Evolutionary conservation across 2,888 invertebrate species (phyloP), one percentile per base, ranked within the genome.

Genomic region (Lapara coniferarum): DNA sequence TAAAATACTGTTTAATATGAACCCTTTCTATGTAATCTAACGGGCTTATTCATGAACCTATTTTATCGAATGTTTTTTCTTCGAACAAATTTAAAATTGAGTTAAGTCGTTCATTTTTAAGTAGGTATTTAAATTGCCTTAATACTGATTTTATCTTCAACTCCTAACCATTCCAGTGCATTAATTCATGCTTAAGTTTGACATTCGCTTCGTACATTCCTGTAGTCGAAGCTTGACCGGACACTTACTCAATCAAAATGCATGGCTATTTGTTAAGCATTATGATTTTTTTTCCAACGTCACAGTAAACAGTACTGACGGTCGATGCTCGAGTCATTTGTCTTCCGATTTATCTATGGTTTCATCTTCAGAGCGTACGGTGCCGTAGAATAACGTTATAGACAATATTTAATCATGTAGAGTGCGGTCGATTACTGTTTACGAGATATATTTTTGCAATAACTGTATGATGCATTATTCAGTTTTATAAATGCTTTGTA

Each of bases 191-290:
- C 5, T 49, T 7, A 16, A 13, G 19, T 19, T 46, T 46, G 7
- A 63, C n/a, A 19, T 56, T 51, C 13, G 16, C 59, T 63, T 63
- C 63, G 49, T 63, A 49, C 46, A 63, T 63, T 49, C 49, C 63
- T 49, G 49, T 46, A 46, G 44, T 46, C 63, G 12, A 25, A 57
- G 4, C 10, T 16, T 16, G 53, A 55, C 16, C 16, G 6, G 12
- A 49, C 25, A 63, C 49, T 49, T 63, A 12, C 49, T 46, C 49
- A 63, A 63, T 63, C 49, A 46, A 46, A 59, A 56, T 56, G 59
- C 59, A 56, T 5, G 56, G 4, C 46, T 49, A 49, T 63, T 55
- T 53, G 16, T 55, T 19, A 55, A 55, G 53, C 37, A 6, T 19
- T 55, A 16, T 55, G 55, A 55, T 55, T 19, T 46, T 63, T 63